A percentile compares a stretch with the other conserved stretches of the same genome.
Evolutionary conservation across 1,140 invertebrate species (phyloP).

Genomic region (Ditylenchus dipsaci): DNA sequence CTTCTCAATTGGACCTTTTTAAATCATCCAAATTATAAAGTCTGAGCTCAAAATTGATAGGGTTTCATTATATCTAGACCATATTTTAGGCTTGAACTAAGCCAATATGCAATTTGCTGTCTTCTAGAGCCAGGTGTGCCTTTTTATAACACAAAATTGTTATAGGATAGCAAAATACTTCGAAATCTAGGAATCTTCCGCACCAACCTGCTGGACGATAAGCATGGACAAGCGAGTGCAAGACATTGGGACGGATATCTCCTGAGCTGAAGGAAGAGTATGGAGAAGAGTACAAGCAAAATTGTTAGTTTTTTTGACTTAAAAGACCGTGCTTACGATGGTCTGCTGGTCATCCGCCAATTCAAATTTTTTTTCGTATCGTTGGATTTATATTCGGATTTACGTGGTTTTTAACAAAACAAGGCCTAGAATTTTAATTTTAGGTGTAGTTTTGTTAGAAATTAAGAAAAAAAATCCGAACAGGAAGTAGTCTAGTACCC

Average conservation of each 20-base stretch:
- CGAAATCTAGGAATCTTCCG: slow-evolving; percentile 3
- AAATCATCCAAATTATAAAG: no score
- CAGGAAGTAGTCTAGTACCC: no score
- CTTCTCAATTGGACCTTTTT: no score
- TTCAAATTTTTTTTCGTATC: no score
- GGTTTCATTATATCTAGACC: no score
- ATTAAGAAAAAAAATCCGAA: no score
- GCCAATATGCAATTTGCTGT: slow-evolving; percentile 37
- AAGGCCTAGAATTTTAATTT: no score
- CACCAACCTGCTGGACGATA: slow-evolving; percentile 41
- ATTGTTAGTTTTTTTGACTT: slow-evolving; percentile 45
- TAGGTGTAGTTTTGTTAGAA: no score
- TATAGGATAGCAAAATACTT: background rate
- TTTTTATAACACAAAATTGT: slow-evolving; percentile 7
- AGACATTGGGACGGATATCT: slow-evolving; percentile 38
- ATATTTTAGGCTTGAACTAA: slow-evolving; percentile 41
- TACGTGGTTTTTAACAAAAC: no score
- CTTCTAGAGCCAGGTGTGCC: slow-evolving; percentile 42
- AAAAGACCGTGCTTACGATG: no score
- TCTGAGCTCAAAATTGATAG: background rate
- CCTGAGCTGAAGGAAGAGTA: slow-evolving; percentile 43
- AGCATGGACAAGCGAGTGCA: slow-evolving; percentile 45
- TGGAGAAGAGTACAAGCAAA: slow-evolving; percentile 46
- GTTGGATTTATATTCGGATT: no score
- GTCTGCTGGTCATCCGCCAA: no score